Conservation (phyloP, 2,797 vertebrate species). For the Poliocrania exsul region DNA sequence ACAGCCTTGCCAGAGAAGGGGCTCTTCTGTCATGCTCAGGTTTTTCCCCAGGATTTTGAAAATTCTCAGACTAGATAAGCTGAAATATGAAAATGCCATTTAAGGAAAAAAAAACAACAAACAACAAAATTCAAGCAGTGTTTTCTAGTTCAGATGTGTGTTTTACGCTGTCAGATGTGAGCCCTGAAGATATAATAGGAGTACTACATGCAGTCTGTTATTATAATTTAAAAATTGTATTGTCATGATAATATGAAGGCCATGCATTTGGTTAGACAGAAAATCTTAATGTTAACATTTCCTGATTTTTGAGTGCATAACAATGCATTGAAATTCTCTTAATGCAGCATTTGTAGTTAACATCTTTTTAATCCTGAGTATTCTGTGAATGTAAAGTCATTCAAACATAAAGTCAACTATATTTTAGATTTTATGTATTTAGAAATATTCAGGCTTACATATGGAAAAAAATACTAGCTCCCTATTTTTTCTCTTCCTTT, state of each 20-base stretch:
- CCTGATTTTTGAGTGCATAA: neutral
- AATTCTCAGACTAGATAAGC: neutral
- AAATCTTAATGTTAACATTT: neutral
- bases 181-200: neutral
- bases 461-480: neutral
- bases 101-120: neutral
- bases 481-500: neutral
- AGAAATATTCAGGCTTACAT: neutral
- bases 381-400: neutral
- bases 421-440: neutral
- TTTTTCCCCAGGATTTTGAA: neutral
- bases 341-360: neutral
- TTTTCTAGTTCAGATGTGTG: neutral
- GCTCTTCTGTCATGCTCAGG: neutral
- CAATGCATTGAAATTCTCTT: neutral
- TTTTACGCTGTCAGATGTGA: neutral
- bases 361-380: neutral
- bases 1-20: neutral
- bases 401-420: neutral
- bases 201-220: neutral
- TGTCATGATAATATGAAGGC: neutral
- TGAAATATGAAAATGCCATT: neutral
- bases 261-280: neutral
- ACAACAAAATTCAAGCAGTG: neutral
- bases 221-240: neutral